Percentiles rank a stretch among this genome's conserved stretches.
These are phyloP conservation scores for Psittacula cyanocephala DNA, from an alignment of 2,113 vertebrate species.

Conservation along the genomic window DNA sequence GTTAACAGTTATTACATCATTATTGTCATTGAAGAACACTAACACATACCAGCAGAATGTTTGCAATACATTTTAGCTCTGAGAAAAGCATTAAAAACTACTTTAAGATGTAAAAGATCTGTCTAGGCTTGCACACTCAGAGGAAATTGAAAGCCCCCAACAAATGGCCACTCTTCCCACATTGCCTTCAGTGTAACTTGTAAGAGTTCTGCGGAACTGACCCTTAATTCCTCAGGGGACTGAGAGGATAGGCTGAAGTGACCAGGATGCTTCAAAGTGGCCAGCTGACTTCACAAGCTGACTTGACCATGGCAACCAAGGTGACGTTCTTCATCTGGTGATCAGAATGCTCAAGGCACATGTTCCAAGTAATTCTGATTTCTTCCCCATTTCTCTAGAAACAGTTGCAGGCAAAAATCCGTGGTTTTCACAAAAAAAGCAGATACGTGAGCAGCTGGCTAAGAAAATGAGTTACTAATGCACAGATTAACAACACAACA, in stretches of 20 bases:
- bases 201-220: neutral
- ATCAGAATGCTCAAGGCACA: neutral
- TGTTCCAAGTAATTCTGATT: neutral
- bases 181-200: neutral
- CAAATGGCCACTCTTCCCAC: accelerated
- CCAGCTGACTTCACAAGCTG: neutral
- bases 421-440: neutral
- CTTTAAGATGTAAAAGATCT: slow-evolving; percentile 2
- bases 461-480: neutral
- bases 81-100: slow-evolving; percentile 15
- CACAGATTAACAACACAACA: neutral
- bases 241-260: neutral
- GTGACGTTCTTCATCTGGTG: neutral
- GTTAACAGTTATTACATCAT: slow-evolving; percentile 15
- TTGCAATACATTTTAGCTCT: neutral
- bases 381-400: neutral
- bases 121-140: neutral
- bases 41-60: neutral
- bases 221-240: neutral
- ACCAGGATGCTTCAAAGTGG: neutral
- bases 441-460: neutral
- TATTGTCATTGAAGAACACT: slow-evolving; percentile 17
- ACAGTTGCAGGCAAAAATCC: neutral
- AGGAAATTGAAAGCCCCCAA: neutral
- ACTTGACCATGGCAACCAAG: neutral